phyloP scores from a whole-genome alignment of 2,888 invertebrate species.

The Athalia cordata region DNA sequence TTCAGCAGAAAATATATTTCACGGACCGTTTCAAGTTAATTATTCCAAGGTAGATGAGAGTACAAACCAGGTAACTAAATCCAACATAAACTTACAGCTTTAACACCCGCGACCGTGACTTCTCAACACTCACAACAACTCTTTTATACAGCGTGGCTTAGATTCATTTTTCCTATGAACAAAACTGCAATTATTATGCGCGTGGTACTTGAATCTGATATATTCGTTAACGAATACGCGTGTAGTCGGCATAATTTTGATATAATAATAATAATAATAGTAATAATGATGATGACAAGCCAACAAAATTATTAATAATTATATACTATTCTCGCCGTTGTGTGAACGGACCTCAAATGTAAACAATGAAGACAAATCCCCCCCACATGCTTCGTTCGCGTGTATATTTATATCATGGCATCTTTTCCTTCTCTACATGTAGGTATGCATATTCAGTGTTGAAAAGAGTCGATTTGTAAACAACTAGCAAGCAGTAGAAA shows the following conservation, averaged over 20 bases:
- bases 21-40: not conserved
- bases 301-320: constrained; percentile 60
- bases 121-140: too few relatives aligned
- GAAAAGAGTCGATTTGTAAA: not conserved
- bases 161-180: too few relatives aligned
- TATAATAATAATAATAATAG: too few relatives aligned
- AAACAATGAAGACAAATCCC: constrained; percentile 32
- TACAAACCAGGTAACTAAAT: too few relatives aligned
- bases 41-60: not conserved
- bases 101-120: too few relatives aligned
- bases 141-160: too few relatives aligned
- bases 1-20: not conserved
- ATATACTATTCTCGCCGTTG: not conserved
- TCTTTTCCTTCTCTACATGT: not conserved
- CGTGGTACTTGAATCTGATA: too few relatives aligned
- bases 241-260: too few relatives aligned
- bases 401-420: not conserved
- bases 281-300: too few relatives aligned
- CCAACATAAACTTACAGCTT: too few relatives aligned
- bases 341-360: constrained; percentile 28
- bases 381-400: not conserved
- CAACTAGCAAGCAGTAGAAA: not conserved
- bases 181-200: too few relatives aligned
- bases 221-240: too few relatives aligned
- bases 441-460: not conserved